A percentile compares a stretch with the other conserved stretches of the same genome.
phyloP scores from a whole-genome alignment of 2,797 vertebrate genomes.

The Artibeus jamaicensis region DNA sequence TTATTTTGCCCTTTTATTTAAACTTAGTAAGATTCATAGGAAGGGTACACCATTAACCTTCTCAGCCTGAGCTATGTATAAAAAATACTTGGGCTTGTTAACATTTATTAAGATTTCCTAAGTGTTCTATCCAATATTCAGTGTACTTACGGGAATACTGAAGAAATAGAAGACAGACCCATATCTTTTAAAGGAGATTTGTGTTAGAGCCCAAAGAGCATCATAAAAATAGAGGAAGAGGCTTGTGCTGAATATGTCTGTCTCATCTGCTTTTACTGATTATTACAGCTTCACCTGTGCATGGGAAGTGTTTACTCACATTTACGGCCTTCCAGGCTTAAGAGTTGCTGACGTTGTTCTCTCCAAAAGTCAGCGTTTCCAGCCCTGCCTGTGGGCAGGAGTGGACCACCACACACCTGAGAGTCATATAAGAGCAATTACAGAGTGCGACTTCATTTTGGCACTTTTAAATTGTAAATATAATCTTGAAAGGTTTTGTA shows the following conservation, averaged over 20 bases:
- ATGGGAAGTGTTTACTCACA: neutral
- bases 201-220: neutral
- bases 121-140: neutral
- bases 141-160: neutral
- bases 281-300: neutral
- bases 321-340: neutral
- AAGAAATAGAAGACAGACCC: neutral
- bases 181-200: slow-evolving; percentile 34
- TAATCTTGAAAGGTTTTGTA: neutral
- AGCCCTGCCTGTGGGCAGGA: neutral
- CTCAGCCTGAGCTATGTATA: neutral
- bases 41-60: neutral
- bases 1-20: slow-evolving; percentile 40
- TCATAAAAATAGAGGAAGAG: neutral
- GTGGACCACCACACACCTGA: neutral
- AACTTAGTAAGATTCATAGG: neutral
- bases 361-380: neutral
- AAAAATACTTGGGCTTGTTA: slow-evolving; percentile 34
- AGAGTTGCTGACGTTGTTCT: neutral
- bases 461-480: neutral
- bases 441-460: neutral
- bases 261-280: neutral
- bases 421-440: neutral
- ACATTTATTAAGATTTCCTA: neutral
- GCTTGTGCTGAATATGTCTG: neutral